These are phyloP conservation scores for Symphodus melops DNA, from an alignment of 2,113 vertebrate species.

Conservation along the genomic window DNA sequence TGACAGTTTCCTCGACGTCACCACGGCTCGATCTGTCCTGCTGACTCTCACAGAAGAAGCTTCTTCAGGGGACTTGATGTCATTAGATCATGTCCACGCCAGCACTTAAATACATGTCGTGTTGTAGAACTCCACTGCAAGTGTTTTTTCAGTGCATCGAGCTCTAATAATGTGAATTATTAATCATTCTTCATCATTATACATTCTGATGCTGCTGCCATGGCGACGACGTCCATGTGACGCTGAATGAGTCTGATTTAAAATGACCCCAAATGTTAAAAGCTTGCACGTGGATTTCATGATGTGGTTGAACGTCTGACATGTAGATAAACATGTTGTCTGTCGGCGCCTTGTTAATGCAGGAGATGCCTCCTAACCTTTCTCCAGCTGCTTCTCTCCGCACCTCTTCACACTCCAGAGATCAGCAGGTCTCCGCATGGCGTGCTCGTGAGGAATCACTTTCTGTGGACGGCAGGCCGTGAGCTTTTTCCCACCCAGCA, in stretches of 20 bases:
- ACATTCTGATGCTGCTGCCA: slow-evolving; percentile 55
- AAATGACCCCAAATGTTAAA: slow-evolving; percentile 28
- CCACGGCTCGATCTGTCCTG: neutral
- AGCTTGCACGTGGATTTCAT: neutral
- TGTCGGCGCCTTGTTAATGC: slow-evolving; percentile 10
- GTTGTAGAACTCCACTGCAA: slow-evolving; percentile 30
- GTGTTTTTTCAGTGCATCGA: slow-evolving; percentile 37
- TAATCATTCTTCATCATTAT: slow-evolving; percentile 52
- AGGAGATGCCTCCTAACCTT: slow-evolving; percentile 27
- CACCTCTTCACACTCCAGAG: slow-evolving; percentile 53
- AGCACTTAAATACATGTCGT: slow-evolving; percentile 1
- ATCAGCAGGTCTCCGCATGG: slow-evolving; percentile 53
- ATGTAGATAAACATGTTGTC: neutral
- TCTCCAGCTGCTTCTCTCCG: slow-evolving; percentile 8
- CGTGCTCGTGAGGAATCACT: slow-evolving; percentile 37
- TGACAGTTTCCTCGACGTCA: slow-evolving; percentile 1
- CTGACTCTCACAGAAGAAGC: neutral
- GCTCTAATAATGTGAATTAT: slow-evolving; percentile 63
- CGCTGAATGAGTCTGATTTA: slow-evolving; percentile 20
- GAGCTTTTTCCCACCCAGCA: slow-evolving; percentile 60
- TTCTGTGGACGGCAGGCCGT: slow-evolving; percentile 38
- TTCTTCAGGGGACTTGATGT: neutral
- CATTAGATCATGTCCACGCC: neutral
- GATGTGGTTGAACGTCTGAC: neutral
- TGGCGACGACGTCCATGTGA: slow-evolving; percentile 20